These are phyloP conservation scores for Lithobates sylvaticus DNA, from an alignment of 2,797 vertebrate genomes.

Conservation along the genomic window DNA sequence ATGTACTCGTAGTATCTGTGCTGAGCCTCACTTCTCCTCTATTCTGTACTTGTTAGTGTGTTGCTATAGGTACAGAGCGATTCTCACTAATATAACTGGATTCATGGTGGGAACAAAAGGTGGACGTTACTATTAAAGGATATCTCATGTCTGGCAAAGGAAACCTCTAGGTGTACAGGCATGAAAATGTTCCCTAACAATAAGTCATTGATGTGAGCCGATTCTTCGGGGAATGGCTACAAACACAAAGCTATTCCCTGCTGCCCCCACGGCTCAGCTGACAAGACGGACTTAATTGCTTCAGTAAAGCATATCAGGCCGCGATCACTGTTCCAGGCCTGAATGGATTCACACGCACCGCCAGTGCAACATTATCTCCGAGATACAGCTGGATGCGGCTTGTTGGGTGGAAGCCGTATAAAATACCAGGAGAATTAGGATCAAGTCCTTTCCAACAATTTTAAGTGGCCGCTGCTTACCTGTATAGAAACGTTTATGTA, in stretches of 20 bases:
- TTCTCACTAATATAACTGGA: no score
- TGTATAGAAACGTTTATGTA: no score
- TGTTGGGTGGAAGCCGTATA: not conserved
- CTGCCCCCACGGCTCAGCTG: not conserved
- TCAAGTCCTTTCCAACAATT: no score
- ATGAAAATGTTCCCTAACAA: not conserved
- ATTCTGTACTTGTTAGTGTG: not conserved
- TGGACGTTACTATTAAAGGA: no score
- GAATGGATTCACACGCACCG: not conserved
- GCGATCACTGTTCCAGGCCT: not conserved
- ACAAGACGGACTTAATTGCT: not conserved
- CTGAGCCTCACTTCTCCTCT: no score
- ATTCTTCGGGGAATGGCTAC: slow-evolving; percentile 6
- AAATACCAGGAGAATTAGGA: not conserved
- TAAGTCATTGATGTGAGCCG: not conserved
- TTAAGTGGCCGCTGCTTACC: no score
- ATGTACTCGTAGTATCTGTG: no score
- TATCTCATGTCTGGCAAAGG: no score
- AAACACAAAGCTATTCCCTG: not conserved
- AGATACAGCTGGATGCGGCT: not conserved
- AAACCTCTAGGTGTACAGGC: no score
- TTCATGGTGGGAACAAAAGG: no score
- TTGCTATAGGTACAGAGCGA: slow-evolving; percentile 7
- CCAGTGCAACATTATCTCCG: not conserved
- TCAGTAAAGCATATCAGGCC: not conserved